These are phyloP conservation scores for Zalophus californianus DNA, from an alignment of 2,797 vertebrate genomes.

Conservation along the genomic window DNA sequence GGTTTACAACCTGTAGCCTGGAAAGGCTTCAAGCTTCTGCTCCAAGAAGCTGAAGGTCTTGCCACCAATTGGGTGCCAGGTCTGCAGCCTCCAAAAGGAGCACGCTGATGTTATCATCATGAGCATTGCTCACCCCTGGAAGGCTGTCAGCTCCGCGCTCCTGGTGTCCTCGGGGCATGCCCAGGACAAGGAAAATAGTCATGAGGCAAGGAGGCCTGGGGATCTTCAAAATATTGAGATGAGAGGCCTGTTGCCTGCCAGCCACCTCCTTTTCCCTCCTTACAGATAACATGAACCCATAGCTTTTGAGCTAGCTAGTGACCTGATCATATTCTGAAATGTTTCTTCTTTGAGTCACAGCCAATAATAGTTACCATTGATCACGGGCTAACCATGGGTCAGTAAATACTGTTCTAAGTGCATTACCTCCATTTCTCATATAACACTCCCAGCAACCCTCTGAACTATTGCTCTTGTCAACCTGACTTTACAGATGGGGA, in stretches of 20 bases:
- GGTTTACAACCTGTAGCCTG: neutral
- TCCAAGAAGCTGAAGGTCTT: neutral
- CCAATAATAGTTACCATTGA: neutral
- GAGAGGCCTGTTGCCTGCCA: neutral
- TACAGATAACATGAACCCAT: neutral
- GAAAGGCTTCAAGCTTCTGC: neutral
- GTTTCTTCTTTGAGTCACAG: neutral
- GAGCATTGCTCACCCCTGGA: neutral
- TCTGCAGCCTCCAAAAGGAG: neutral
- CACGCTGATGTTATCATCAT: neutral
- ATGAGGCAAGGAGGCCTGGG: neutral
- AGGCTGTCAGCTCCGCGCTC: neutral
- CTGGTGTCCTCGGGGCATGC: no score
- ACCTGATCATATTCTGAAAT: neutral
- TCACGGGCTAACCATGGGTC: accelerated
- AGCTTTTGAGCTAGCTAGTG: neutral
- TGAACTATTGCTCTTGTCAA: neutral
- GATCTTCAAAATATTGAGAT: neutral
- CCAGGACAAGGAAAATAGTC: neutral
- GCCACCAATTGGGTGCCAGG: neutral
- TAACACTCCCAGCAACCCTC: neutral
- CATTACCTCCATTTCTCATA: neutral
- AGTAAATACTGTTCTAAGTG: neutral
- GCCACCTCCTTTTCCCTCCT: neutral
- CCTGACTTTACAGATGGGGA: neutral